A percentile compares a stretch with the other conserved stretches of the same genome.
These are phyloP conservation scores for Oostethus manadensis DNA, from an alignment of 2,113 vertebrate species.

Conservation along the genomic window DNA sequence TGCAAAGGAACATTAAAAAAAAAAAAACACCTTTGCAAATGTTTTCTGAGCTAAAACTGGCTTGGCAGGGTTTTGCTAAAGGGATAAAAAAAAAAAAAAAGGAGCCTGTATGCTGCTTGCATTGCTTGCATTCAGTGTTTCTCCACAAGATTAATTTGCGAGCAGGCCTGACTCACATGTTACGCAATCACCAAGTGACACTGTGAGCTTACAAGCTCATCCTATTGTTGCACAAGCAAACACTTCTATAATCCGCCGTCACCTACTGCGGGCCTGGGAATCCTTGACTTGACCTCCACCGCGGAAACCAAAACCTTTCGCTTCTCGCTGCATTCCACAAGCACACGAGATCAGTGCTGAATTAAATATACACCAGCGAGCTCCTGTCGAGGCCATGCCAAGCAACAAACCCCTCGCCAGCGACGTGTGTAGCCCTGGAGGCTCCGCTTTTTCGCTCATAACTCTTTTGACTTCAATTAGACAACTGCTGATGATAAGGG, in stretches of 20 bases:
- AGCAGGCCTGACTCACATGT: conserved; percentile 19
- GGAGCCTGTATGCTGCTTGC: too few species aligned
- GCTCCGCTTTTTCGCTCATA: conserved; percentile 60
- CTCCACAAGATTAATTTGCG: conserved; percentile 11
- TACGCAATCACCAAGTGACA: conserved; percentile 14
- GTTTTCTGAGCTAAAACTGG: not conserved
- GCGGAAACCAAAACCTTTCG: conserved; percentile 22
- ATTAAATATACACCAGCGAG: conserved; percentile 49
- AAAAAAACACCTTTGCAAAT: not conserved
- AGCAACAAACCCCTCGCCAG: conserved; percentile 42
- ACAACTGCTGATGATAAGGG: conserved; percentile 52
- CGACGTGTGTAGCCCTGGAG: conserved; percentile 47
- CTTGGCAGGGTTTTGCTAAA: not conserved
- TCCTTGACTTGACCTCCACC: conserved; percentile 40
- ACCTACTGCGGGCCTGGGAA: not conserved
- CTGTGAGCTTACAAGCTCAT: conserved; percentile 16
- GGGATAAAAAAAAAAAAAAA: not conserved
- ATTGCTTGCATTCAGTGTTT: too few species aligned
- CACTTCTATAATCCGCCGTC: conserved; percentile 8
- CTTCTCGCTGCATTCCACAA: conserved; percentile 28
- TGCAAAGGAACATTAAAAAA: not conserved
- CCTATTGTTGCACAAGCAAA: conserved; percentile 24
- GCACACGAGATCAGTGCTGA: conserved; percentile 35
- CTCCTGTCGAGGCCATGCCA: conserved; percentile 21
- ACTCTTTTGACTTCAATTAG: conserved; percentile 64